Evolutionary conservation across 2,888 invertebrate genomes (phyloP), one percentile per base, ranked within the genome.

Genomic region (Dermolepida albohirtum): DNA sequence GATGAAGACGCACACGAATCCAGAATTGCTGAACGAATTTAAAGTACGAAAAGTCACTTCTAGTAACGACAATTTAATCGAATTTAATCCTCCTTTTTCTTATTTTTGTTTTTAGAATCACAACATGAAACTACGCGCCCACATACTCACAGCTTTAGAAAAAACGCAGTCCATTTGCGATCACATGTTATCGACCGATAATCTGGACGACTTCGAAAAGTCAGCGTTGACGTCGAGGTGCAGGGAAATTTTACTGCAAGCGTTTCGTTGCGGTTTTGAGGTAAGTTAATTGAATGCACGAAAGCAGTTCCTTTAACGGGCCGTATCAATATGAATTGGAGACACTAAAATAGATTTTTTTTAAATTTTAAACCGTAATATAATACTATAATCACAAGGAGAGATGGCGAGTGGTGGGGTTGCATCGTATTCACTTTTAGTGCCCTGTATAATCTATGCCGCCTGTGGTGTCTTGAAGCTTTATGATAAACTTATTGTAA

Each of bases 251-350:
- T 84, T 96, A 71, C 92, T 95, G 84, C 94, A 95, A 81, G 92
- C 93, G 63, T 97, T 92, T 83, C 92, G 92, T 80, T 93, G 96
- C 78, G 95, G 95, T 10, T 97, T 96, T 80, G 96, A 97, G 87
- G 90, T 90, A 74, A 80, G 76, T 71, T 17, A 29, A 43, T 1
- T 34, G 22, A 49, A 17, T 7, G 4, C 4, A n/a, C n/a, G n/a
- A n/a, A n/a, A n/a, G n/a, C n/a, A n/a, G n/a, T n/a, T n/a, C n/a
- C n/a, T n/a, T n/a, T n/a, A n/a, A n/a, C n/a, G n/a, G n/a, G n/a
- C n/a, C n/a, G n/a, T n/a, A n/a, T n/a, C n/a, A n/a, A n/a, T n/a
- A n/a, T n/a, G n/a, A n/a, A n/a, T n/a, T n/a, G n/a, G n/a, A n/a
- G n/a, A n/a, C n/a, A n/a, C n/a, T n/a, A n/a, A n/a, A n/a, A n/a